Percentiles rank a stretch among this genome's conserved stretches.
These are phyloP conservation scores for Scaptomyza reducta DNA, from an alignment of 2,888 invertebrate species.

Conservation along the genomic window DNA sequence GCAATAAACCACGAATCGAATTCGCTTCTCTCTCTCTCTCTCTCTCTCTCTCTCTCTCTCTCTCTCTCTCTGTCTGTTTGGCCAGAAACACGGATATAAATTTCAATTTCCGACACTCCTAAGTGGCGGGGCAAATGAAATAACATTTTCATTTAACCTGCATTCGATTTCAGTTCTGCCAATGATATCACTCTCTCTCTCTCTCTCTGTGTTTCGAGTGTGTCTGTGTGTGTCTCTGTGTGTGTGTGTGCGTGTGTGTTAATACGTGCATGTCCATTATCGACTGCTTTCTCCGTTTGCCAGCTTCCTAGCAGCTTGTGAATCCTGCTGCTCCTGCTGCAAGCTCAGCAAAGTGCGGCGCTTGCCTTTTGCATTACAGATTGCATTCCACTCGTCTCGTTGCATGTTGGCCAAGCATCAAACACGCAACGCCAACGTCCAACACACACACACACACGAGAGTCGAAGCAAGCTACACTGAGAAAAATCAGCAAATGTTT, in stretches of 20 bases:
- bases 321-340: slow-evolving; percentile 20
- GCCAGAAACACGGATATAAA: slow-evolving; percentile 80
- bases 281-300: slow-evolving; percentile 38
- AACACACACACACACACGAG: too few species aligned
- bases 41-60: too few species aligned
- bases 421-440: slow-evolving; percentile 59
- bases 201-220: neutral
- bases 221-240: slow-evolving; percentile 15
- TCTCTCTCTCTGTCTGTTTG: too few species aligned
- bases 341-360: slow-evolving; percentile 65
- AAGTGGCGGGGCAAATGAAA: slow-evolving; percentile 79
- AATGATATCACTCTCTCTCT: slow-evolving; percentile 6
- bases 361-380: slow-evolving; percentile 77
- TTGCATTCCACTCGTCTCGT: slow-evolving; percentile 69
- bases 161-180: slow-evolving; percentile 70
- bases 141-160: slow-evolving; percentile 80
- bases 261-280: slow-evolving; percentile 62
- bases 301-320: slow-evolving; percentile 11
- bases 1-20: slow-evolving; percentile 76
- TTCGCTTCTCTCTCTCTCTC: slow-evolving; percentile 41
- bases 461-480: neutral
- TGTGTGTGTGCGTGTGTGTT: slow-evolving; percentile 22
- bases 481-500: neutral
- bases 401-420: slow-evolving; percentile 63
- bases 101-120: slow-evolving; percentile 81